These are phyloP conservation scores for Ooceraea biroi DNA, from an alignment of 1,140 invertebrate genomes.

Conservation along the genomic window DNA sequence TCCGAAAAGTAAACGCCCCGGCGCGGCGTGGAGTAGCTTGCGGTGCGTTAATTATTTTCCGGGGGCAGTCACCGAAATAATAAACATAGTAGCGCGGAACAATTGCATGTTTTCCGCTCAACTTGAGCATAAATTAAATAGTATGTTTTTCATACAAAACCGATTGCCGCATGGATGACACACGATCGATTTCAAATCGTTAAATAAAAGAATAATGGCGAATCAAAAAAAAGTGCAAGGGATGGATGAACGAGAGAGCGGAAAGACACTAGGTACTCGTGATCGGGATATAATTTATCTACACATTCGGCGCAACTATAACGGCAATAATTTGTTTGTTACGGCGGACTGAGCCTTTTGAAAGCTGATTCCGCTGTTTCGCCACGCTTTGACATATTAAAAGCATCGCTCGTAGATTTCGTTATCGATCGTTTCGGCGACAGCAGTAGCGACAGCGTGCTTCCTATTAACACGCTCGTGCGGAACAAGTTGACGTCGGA, in stretches of 20 bases:
- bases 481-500: constrained; percentile 46
- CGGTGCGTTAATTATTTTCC: constrained; percentile 9
- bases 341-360: constrained; percentile 55
- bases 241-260: too few species aligned
- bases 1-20: not conserved
- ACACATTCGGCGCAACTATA: constrained; percentile 52
- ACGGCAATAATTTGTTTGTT: constrained; percentile 64
- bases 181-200: constrained; percentile 3
- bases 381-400: constrained; percentile 59
- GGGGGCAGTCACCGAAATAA: not conserved
- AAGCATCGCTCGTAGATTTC: constrained; percentile 56
- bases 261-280: constrained; percentile 22
- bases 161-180: not conserved
- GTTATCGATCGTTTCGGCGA: constrained; percentile 55
- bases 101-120: constrained; percentile 1
- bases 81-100: not conserved
- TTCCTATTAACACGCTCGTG: constrained; percentile 47
- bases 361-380: constrained; percentile 42
- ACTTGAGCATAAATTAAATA: constrained; percentile 17
- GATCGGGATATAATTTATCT: constrained; percentile 54
- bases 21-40: not conserved
- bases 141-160: constrained; percentile 16
- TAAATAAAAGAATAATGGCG: constrained; percentile 39
- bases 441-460: constrained; percentile 10
- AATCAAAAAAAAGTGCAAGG: constrained; percentile 23